Evolutionary conservation across 2,113 vertebrate species (phyloP), one percentile per base, ranked within the genome.

Genomic region (Channa maculata): DNA sequence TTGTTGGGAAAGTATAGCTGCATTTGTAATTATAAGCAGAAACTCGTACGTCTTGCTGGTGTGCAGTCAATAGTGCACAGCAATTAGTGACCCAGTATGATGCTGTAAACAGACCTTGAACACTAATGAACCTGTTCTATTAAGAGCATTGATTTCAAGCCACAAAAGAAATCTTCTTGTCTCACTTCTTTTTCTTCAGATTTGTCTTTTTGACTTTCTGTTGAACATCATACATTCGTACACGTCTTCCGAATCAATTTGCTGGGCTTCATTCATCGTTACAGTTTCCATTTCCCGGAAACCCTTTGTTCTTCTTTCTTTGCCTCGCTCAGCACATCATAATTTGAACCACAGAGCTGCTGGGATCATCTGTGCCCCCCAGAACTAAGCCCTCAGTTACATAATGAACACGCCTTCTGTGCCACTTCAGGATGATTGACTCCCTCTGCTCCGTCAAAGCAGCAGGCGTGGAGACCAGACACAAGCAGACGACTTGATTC

Each of bases 311-410:
- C 49, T 34, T 7, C 5, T 46, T 9, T 65, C 58, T 24, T 43
- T 8, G 8, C 46, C 3, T 48, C 46, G 57, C 57, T 49, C 36
- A 11, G 6, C 48, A 44, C 44, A 10, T 52, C 59, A 52, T 58
- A 48, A 79, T 76, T 63, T 8, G 3, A 41, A 7, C 63, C 57
- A 15, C 52, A 5, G 51, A 39, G 49, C 4, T 6, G 1, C 10
- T 5, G 53, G 49, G 53, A 43, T 74, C 65, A 61, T 54, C 54
- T 62, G 61, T 73, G 65, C 72, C 46, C 61, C 71, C 53, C 50
- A 65, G 78, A 86, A 80, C 24, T 24, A 24, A 80, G 80, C 79
- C 86, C 52, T 82, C 62, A 77, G 65, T 88, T 88, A 78, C 79
- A 83, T 78, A 76, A 85, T 83, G 54, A 85, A 11, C 82, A 68